Evolutionary conservation across 2,888 invertebrate genomes (phyloP).

Genomic region (Philereme transversata): DNA sequence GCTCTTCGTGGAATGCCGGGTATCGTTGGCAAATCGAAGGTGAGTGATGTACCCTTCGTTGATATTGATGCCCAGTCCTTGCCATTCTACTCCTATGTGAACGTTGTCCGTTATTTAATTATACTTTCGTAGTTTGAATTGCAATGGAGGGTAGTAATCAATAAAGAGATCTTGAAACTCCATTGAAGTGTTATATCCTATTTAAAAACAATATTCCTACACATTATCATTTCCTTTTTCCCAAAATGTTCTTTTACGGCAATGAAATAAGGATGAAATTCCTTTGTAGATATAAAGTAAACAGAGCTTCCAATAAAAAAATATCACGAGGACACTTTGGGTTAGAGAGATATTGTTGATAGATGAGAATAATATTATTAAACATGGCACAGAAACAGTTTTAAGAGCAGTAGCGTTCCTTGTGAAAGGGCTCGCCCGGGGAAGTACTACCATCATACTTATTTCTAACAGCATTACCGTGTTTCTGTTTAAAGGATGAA

Average conservation of each 20-base stretch:
- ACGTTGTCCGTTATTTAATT: too few relatives aligned
- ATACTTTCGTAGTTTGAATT: not conserved
- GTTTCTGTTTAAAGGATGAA: too few relatives aligned
- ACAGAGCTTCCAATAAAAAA: constrained; percentile 22
- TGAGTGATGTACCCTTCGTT: too few relatives aligned
- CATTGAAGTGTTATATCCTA: constrained; percentile 19
- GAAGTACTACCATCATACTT: too few relatives aligned
- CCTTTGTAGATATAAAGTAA: constrained; percentile 7
- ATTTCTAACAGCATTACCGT: too few relatives aligned
- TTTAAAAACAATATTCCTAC: constrained; percentile 3
- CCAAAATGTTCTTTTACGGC: constrained; percentile 2
- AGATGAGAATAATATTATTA: constrained; percentile 7
- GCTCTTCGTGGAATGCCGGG: too few relatives aligned
- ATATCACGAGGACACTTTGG: constrained; percentile 19
- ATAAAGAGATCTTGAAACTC: constrained; percentile 1
- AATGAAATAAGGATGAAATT: constrained; percentile 9
- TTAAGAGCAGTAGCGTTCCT: too few relatives aligned
- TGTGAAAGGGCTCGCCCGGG: too few relatives aligned
- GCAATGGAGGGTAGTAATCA: not conserved
- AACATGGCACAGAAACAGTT: not conserved
- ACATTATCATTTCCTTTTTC: not conserved
- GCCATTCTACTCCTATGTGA: too few relatives aligned
- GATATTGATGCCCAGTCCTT: too few relatives aligned
- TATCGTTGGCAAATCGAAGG: too few relatives aligned
- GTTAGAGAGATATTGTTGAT: constrained; percentile 16